Conservation (phyloP, 2,113 vertebrate species). For the Cromileptes altivelis region DNA sequence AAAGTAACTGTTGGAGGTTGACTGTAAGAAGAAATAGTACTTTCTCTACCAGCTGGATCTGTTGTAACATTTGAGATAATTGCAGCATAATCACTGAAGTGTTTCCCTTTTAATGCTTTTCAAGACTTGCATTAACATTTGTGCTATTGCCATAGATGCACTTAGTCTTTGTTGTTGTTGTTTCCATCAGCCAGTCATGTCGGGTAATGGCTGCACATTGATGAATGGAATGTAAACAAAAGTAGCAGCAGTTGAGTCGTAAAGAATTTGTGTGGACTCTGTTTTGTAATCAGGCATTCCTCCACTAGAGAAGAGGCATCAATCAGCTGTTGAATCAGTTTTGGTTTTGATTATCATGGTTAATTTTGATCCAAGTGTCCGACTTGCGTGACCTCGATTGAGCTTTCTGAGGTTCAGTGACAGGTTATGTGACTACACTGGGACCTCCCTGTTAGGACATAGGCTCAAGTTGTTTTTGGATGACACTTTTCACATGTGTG, state of each 20-base stretch:
- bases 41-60: neutral
- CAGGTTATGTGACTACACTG: conserved; percentile 18
- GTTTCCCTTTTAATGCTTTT: conserved; percentile 44
- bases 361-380: neutral
- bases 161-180: neutral
- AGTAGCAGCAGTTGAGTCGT: neutral
- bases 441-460: conserved; percentile 38
- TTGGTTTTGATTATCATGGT: neutral
- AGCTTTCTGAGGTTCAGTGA: conserved; percentile 18
- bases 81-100: neutral
- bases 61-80: neutral
- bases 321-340: neutral
- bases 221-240: neutral
- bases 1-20: neutral
- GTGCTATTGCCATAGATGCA: neutral
- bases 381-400: neutral
- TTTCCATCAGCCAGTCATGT: conserved; percentile 1
- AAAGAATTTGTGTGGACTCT: neutral
- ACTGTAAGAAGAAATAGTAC: neutral
- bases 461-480: conserved; percentile 53
- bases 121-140: neutral
- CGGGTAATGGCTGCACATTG: conserved; percentile 8
- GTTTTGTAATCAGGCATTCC: neutral
- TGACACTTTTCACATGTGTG: conserved; percentile 72
- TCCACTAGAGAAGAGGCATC: neutral